phyloP scores from a whole-genome alignment of 1,140 invertebrate genomes.

The Meloidogyne floridensis region DNA sequence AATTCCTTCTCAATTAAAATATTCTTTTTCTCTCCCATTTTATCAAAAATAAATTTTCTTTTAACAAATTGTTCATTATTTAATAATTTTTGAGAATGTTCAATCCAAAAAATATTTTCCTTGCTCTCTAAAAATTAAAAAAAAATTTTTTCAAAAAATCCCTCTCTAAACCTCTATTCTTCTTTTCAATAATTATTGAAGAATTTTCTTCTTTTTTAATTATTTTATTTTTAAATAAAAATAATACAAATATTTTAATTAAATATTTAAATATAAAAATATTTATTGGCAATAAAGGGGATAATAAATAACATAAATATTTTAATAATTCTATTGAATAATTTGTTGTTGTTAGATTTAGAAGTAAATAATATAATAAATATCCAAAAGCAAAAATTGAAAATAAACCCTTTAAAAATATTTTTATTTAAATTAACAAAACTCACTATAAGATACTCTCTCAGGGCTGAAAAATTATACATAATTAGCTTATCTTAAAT shows the following conservation, averaged over 20 bases:
- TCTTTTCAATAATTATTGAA: neutral
- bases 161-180: neutral
- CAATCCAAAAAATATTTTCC: neutral
- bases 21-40: neutral
- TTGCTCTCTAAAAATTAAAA: neutral
- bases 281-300: slow-evolving; percentile 14
- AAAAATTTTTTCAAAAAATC: neutral
- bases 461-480: no score
- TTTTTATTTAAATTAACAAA: no score
- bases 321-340: neutral
- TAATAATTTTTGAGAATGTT: neutral
- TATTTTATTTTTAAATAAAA: slow-evolving; percentile 7
- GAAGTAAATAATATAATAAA: slow-evolving; percentile 3
- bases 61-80: slow-evolving; percentile 1
- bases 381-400: neutral
- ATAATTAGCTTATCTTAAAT: no score
- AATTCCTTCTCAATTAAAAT: neutral
- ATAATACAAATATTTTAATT: slow-evolving; percentile 7
- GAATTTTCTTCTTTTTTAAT: neutral
- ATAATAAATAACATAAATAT: neutral
- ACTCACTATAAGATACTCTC: no score
- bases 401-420: neutral
- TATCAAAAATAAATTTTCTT: slow-evolving; percentile 4
- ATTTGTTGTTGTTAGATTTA: slow-evolving; percentile 1
- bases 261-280: slow-evolving; percentile 20